Base-by-base conservation (phyloP, 2,888 invertebrate genomes). In the Drosophila sordidula region DNA sequence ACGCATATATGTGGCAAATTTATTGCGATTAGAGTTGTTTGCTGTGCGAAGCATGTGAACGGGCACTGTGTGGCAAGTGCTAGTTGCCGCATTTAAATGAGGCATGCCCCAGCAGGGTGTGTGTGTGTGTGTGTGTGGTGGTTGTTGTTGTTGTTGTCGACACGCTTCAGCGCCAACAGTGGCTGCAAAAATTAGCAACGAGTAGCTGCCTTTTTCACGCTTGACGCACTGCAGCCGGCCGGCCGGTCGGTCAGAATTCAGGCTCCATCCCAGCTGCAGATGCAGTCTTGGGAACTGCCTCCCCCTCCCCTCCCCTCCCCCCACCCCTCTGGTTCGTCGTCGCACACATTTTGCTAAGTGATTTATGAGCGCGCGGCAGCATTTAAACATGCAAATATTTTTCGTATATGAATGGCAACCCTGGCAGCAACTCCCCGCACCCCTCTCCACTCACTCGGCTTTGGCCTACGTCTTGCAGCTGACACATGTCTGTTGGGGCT, bases 361-460 rank as follows among this genome's bases (percentile, higher is more conserved):
- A 84, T 84, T 84, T 84, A 84, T 84, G 89, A 89, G 87, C 70
- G 81, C 84, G 87, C 63, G 51, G 85, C 78, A 78, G 45, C 79
- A 78, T 83, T 83, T 87, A 89, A 87, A 88, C 84, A 84, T 75
- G 84, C 39, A 80, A 67, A 84, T 80, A 72, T 83, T 71, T 80
- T 79, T 58, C 75, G 63, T 81, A 78, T 78, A 78, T 80, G 81
- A 78, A 80, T 76, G 69, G 38, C 49, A 41, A 50, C 38, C 18
- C 38, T 51, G 26, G 18, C 47, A 25, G 14, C 22, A 26, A 34
- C 2, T 2, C 12, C 2, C 11, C 11, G 11, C 29, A n/a, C 38
- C 1, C 32, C 4, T 8, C 12, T 5, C 25, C 16, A 18, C 18
- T 18, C 18, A 1, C n/a, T 25, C 2, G 44, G 39, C 29, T 11